These are phyloP conservation scores for Poecilia gillii DNA, from an alignment of 2,797 vertebrate species.

Conservation along the genomic window DNA sequence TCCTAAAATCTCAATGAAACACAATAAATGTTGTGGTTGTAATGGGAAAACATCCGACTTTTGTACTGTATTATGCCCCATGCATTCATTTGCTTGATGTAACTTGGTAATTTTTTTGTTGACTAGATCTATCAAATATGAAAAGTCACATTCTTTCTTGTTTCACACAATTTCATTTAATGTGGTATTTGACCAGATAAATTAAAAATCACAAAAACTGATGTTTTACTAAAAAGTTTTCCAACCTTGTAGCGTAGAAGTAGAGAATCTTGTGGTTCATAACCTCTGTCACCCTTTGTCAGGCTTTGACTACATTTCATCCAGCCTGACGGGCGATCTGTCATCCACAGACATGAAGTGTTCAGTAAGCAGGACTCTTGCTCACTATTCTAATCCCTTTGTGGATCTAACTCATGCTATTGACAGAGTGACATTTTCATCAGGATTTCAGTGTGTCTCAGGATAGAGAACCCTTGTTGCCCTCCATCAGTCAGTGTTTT, in stretches of 20 bases:
- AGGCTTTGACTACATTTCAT: conserved; percentile 6
- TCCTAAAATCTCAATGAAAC: not conserved
- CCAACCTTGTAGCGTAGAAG: not conserved
- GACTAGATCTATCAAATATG: not conserved
- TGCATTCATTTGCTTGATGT: not conserved
- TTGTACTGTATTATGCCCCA: not conserved
- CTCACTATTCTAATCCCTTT: not conserved
- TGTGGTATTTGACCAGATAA: not conserved
- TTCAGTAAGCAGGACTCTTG: not conserved
- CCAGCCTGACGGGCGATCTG: conserved; percentile 2
- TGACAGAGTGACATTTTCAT: conserved; percentile 1
- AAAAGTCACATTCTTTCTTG: not conserved
- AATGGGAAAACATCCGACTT: not conserved
- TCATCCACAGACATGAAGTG: not conserved
- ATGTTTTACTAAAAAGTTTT: not conserved
- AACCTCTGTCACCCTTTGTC: conserved; percentile 2
- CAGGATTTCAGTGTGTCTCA: not conserved
- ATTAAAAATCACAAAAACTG: not conserved
- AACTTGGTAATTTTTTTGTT: not conserved
- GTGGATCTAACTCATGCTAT: not conserved
- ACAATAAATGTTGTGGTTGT: not conserved
- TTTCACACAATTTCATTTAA: not conserved
- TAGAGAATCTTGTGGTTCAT: not conserved
- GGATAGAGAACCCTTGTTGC: not conserved
- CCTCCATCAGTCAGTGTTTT: not conserved